Evolutionary conservation across 2,888 invertebrate genomes (phyloP).

Genomic region (Belgica antarctica): DNA sequence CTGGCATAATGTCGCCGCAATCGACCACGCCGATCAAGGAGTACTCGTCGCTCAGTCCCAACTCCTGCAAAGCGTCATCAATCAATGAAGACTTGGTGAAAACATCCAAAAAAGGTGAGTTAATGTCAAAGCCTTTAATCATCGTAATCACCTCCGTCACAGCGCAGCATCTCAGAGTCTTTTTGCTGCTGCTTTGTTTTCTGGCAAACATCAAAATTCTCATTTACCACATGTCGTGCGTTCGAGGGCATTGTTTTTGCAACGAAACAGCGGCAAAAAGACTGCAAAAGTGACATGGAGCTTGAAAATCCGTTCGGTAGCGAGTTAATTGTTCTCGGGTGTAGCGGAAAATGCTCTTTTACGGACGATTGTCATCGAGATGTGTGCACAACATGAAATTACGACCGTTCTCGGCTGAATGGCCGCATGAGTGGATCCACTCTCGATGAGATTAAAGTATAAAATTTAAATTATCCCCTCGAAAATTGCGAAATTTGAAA

Average conservation of each 20-base stretch:
- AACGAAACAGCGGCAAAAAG: background rate
- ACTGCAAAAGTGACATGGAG: background rate
- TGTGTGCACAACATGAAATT: background rate
- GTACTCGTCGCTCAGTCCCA: slow-evolving; percentile 41
- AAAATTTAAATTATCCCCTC: slow-evolving; percentile 5
- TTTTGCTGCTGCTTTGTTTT: background rate
- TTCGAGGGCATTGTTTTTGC: background rate
- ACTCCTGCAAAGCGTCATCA: slow-evolving; percentile 35
- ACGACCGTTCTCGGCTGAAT: background rate
- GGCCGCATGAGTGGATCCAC: slow-evolving; percentile 14
- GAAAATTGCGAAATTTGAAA: too few species aligned
- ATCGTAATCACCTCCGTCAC: slow-evolving; percentile 12
- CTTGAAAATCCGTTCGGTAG: too few species aligned
- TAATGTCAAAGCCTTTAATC: background rate
- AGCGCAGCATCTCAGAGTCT: slow-evolving; percentile 18
- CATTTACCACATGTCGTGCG: slow-evolving; percentile 14
- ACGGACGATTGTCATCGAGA: slow-evolving; percentile 16
- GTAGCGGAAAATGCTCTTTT: slow-evolving; percentile 17
- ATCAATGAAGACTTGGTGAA: slow-evolving; percentile 33
- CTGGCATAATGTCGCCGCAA: slow-evolving; percentile 35
- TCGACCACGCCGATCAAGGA: slow-evolving; percentile 35
- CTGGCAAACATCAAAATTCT: background rate
- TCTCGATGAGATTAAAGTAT: slow-evolving; percentile 21
- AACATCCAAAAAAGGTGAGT: slow-evolving; percentile 38
- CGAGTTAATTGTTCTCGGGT: background rate